Conservation (phyloP, 2,888 invertebrate species). For the Caenorhabditis macrosperma region DNA sequence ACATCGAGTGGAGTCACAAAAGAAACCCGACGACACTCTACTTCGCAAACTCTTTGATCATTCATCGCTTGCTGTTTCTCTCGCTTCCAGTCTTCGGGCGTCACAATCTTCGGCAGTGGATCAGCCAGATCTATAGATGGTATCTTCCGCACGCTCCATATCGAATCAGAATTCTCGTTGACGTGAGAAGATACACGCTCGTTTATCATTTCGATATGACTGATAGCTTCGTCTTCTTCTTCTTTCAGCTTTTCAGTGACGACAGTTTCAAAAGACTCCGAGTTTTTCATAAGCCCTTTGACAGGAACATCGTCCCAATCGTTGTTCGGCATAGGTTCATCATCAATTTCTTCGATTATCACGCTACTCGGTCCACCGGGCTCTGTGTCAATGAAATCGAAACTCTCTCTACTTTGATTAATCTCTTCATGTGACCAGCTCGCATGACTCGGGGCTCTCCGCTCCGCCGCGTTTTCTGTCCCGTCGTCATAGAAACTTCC, state of each 20-base stretch:
- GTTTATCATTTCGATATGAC: not conserved
- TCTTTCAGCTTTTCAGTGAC: not conserved
- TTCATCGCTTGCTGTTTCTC: conserved; percentile 11
- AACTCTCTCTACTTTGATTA: not conserved
- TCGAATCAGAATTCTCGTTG: not conserved
- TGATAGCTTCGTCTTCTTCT: not conserved
- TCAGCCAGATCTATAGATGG: not conserved
- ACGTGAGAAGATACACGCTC: not conserved
- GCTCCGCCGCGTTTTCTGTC: not conserved
- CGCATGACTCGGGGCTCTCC: not conserved
- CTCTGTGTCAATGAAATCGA: conserved; percentile 7
- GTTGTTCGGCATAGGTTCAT: not conserved
- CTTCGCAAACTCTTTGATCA: not conserved
- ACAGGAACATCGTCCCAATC: conserved; percentile 37
- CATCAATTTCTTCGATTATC: conserved; percentile 46
- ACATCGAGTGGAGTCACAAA: conserved; percentile 34
- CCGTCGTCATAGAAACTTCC: conserved; percentile 18
- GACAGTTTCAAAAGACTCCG: conserved; percentile 27
- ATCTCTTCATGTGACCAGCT: not conserved
- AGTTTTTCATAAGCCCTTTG: not conserved
- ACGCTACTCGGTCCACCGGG: conserved; percentile 8
- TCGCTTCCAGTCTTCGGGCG: conserved; percentile 35
- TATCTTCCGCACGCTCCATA: not conserved
- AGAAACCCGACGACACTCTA: conserved; percentile 9
- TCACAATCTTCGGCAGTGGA: conserved; percentile 21